A percentile compares a stretch with the other conserved stretches of the same genome.
Evolutionary conservation across 2,888 invertebrate genomes (phyloP).

Genomic region (Liopterus haemorrhoidalis): DNA sequence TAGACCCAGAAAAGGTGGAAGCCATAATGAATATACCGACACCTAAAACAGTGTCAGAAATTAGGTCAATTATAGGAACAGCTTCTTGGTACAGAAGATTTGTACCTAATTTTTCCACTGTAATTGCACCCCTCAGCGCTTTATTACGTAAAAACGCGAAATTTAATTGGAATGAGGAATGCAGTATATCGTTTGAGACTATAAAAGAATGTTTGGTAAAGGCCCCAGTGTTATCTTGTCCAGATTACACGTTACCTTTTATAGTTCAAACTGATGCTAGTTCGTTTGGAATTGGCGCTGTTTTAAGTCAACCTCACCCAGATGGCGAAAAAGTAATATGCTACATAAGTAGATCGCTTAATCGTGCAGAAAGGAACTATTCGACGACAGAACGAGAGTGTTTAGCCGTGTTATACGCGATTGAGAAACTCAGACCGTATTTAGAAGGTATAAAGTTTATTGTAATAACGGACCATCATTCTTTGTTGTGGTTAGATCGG

Average conservation of each 20-base stretch:
- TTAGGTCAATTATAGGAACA: too few relatives aligned
- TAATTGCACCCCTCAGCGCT: too few relatives aligned
- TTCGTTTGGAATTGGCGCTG: conserved; percentile 17
- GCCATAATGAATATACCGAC: background rate
- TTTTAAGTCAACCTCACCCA: conserved; percentile 9
- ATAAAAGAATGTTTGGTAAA: conserved; percentile 9
- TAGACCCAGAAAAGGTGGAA: too few relatives aligned
- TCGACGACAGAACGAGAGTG: conserved; percentile 14
- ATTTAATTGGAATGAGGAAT: too few relatives aligned
- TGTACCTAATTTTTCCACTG: too few relatives aligned
- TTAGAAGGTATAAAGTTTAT: conserved; percentile 12
- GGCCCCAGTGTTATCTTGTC: conserved; percentile 17
- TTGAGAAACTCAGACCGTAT: conserved; percentile 10
- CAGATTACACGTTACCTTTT: conserved; percentile 13
- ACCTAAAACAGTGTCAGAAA: conserved; percentile 2
- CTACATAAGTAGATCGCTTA: conserved; percentile 10
- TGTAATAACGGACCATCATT: conserved; percentile 16
- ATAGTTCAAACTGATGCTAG: conserved; percentile 19
- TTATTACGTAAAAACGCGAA: background rate
- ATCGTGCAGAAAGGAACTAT: conserved; percentile 11
- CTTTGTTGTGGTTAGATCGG: conserved; percentile 11
- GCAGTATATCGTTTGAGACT: conserved; percentile 4
- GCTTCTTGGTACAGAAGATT: too few relatives aligned
- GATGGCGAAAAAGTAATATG: conserved; percentile 17
- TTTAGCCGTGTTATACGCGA: conserved; percentile 4